Percentiles rank a stretch among this genome's conserved stretches.
phyloP scores from a whole-genome alignment of 2,797 vertebrate genomes.

The Hemibagrus guttatus region DNA sequence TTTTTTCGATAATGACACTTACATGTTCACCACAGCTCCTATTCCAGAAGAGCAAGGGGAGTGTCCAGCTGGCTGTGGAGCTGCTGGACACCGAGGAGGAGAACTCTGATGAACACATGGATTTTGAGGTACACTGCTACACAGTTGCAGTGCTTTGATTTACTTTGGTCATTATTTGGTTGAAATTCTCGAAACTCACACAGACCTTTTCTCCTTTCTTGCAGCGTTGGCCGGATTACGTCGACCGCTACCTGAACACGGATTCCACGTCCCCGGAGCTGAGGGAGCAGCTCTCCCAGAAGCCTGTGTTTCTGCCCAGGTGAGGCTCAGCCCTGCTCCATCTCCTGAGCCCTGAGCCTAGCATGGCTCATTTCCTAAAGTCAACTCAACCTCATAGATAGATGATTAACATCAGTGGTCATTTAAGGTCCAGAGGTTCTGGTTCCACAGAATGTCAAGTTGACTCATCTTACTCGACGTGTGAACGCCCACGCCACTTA shows the following conservation, averaged over 20 bases:
- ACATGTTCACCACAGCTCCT: conserved; percentile 76
- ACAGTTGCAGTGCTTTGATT: too few species aligned
- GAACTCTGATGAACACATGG: conserved; percentile 93
- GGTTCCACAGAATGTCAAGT: conserved; percentile 22
- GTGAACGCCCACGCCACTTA: not conserved
- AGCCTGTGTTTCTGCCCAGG: conserved; percentile 98
- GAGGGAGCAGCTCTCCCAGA: conserved; percentile 96
- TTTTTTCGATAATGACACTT: not conserved
- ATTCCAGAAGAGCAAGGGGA: conserved; percentile 88
- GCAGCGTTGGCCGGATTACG: conserved; percentile 96
- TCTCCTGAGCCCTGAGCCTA: conserved; percentile 54
- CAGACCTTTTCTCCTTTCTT: not conserved
- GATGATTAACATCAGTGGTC: conserved; percentile 21
- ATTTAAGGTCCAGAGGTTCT: conserved; percentile 29
- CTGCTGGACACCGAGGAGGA: conserved; percentile 97
- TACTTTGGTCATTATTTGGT: not conserved
- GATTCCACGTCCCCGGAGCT: conserved; percentile 96
- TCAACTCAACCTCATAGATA: conserved; percentile 61
- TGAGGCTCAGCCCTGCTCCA: conserved; percentile 78
- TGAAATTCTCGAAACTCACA: too few species aligned
- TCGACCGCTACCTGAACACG: conserved; percentile 94
- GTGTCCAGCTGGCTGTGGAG: conserved; percentile 90
- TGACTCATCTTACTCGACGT: conserved; percentile 13
- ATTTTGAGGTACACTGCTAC: conserved; percentile 83
- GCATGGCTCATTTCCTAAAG: conserved; percentile 59